Conservation (phyloP, 2,113 vertebrate genomes). For the Peromyscus leucopus region DNA sequence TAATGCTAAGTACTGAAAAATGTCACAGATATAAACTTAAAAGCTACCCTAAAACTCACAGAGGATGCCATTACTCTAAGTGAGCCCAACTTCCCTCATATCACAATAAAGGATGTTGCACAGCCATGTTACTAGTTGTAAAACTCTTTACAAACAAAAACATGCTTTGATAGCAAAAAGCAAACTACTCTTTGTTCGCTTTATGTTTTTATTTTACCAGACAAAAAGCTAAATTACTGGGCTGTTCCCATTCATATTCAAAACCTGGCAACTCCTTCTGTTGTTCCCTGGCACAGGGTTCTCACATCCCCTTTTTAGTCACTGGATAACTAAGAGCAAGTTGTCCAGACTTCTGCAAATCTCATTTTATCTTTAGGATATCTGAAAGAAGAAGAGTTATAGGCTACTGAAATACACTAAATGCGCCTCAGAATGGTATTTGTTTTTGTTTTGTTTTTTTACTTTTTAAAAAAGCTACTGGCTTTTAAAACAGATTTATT, state of each 20-base stretch:
- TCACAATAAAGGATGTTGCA: background rate
- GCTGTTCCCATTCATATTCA: background rate
- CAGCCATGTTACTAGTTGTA: background rate
- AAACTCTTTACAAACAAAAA: conserved; percentile 56
- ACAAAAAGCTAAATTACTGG: background rate
- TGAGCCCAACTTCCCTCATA: background rate
- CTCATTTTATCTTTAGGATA: conserved; percentile 21
- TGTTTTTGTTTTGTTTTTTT: background rate
- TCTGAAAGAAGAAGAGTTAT: background rate
- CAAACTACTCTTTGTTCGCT: background rate
- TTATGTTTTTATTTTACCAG: conserved; percentile 39
- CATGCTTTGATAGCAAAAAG: conserved; percentile 44
- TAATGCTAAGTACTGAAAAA: background rate
- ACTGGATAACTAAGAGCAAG: background rate
- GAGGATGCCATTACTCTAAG: background rate
- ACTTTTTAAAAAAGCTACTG: background rate
- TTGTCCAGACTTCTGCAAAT: conserved; percentile 3
- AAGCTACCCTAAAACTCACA: conserved; percentile 15
- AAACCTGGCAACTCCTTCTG: conserved; percentile 14
- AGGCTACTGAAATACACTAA: background rate
- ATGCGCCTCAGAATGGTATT: background rate
- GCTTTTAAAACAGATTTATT: background rate
- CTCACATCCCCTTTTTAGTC: background rate
- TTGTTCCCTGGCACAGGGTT: conserved; percentile 2
- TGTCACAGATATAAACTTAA: background rate